Percentiles rank a stretch among this genome's conserved stretches.
Evolutionary conservation across 2,113 vertebrate genomes (phyloP).

Genomic region (Datnioides undecimradiatus): DNA sequence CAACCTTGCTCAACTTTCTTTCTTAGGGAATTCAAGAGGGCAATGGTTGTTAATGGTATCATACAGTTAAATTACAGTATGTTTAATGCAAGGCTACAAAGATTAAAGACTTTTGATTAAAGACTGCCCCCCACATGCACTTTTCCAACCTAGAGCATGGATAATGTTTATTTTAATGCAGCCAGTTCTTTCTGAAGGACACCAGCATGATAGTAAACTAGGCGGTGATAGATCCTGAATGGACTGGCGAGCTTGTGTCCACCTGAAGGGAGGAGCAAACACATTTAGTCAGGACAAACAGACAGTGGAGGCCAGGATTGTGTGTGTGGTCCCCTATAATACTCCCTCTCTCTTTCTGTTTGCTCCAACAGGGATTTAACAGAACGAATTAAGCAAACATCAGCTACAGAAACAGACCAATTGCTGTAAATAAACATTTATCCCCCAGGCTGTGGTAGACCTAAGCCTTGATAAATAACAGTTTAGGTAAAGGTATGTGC

Average conservation of each 20-base stretch:
- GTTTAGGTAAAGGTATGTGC: background rate
- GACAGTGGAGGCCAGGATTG: conserved; percentile 33
- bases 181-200: conserved; percentile 40
- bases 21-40: too few species aligned
- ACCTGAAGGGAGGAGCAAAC: conserved; percentile 65
- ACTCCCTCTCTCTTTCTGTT: conserved; percentile 31
- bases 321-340: conserved; percentile 23
- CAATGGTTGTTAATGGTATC: background rate
- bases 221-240: conserved; percentile 26
- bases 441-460: conserved; percentile 5
- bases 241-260: conserved; percentile 48
- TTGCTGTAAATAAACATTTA: conserved; percentile 55
- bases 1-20: background rate
- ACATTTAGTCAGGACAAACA: conserved; percentile 65
- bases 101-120: too few species aligned
- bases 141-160: background rate
- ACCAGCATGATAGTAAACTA: conserved; percentile 16
- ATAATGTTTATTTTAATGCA: background rate
- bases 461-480: conserved; percentile 29
- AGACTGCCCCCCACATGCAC: background rate
- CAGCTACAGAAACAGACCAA: conserved; percentile 34
- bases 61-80: background rate
- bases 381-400: conserved; percentile 63
- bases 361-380: conserved; percentile 52
- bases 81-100: background rate